A percentile compares a stretch with the other conserved stretches of the same genome.
Conservation (phyloP, 2,113 vertebrate genomes). For the Tor tambroides region DNA sequence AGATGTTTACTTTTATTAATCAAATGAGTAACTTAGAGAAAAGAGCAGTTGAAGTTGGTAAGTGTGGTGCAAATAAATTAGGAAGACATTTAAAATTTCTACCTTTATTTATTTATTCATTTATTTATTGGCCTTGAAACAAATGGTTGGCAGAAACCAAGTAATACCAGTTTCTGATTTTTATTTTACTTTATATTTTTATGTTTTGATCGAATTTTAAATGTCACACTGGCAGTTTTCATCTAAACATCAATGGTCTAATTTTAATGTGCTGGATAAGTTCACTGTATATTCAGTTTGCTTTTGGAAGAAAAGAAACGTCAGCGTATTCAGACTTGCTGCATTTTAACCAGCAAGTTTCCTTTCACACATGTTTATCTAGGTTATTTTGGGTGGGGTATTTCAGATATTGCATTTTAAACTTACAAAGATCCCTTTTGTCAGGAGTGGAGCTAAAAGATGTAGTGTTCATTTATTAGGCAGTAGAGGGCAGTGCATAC, state of each 20-base stretch:
- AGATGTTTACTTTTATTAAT: background rate
- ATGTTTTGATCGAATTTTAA: background rate
- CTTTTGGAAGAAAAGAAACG: background rate
- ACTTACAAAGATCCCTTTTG: too few species aligned
- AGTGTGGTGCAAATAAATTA: background rate
- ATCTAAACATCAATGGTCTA: background rate
- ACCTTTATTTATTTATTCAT: too few species aligned
- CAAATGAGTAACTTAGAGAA: background rate
- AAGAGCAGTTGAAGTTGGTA: background rate
- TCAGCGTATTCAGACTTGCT: background rate
- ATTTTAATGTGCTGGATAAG: background rate
- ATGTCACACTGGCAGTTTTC: background rate
- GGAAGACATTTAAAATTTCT: too few species aligned
- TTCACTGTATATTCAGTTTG: background rate
- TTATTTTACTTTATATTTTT: too few species aligned
- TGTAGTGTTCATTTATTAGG: background rate
- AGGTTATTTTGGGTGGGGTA: background rate
- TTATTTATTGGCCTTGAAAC: too few species aligned
- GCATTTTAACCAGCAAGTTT: too few species aligned
- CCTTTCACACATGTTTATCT: too few species aligned
- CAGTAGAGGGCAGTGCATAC: slow-evolving; percentile 60
- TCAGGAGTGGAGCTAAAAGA: background rate
- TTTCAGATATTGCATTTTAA: background rate
- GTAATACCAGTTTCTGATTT: too few species aligned
- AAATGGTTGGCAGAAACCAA: background rate